Base-by-base conservation (phyloP, 53 echinoderm and acorn worm species). In the Echinometra lucunter region DNA sequence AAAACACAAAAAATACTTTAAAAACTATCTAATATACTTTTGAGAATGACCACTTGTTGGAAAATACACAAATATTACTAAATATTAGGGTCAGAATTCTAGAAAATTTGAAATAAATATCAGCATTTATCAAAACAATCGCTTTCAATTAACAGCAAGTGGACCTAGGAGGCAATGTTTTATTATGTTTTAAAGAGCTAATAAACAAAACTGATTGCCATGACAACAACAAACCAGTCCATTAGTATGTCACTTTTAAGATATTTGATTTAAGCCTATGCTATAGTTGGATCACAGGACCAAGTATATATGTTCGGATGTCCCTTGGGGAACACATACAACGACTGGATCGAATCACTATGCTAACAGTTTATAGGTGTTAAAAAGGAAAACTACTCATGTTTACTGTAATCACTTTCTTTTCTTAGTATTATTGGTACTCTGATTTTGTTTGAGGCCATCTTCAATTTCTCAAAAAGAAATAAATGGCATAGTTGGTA, bases 1-100 rank as follows among this genome's bases (percentile, higher is more conserved):
- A 91, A 91, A 19, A 91, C 63, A 9, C 53, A 9, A 42, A 67
- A 91, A 53, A 89, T 21, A 38, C 60, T 89, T 37, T 89, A 89
- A 57, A 89, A 60, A 89, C 60, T 18, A 47, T 21, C 85, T 85
- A 85, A 83, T n/a, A 70, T 40, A 40, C 37, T 83, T 47, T 28
- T 9, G 27, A 83, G 47, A 47, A n/a, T 42, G 1, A 85, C 85
- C 45, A 85, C 27, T 81, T 44, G 4, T 47, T 40, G 1, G 28
- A 85, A 85, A 85, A 85, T 85, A 85, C 7, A 30, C 27, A 27
- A 47, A 28, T 49, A 49, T 53, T 8, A 85, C 85, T 13, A 28
- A 42, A 25, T 6, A 30, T 18, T 15, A 63, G 9, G n/a, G 47
- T 6, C 28, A 85, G 8, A 27, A 85, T 49, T 85, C 44, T 49